Evolutionary conservation across 2,888 invertebrate species (phyloP).

Genomic region (Rotaria socialis): DNA sequence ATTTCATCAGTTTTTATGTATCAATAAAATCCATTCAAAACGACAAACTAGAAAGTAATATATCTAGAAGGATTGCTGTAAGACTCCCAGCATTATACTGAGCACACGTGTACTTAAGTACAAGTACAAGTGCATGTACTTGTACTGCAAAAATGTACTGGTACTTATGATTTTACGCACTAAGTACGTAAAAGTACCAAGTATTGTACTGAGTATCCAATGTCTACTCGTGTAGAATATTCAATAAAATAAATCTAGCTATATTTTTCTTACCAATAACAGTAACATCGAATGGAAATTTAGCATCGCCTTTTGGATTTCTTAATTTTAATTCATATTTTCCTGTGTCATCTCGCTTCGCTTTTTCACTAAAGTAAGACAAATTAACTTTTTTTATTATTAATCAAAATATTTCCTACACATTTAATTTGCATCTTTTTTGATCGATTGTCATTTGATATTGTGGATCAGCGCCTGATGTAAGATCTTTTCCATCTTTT

Average conservation of each 20-base stretch:
- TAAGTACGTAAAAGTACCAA: too few relatives aligned
- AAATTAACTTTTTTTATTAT: background rate
- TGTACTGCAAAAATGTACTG: too few relatives aligned
- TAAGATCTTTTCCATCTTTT: slow-evolving; percentile 66
- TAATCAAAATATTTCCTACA: background rate
- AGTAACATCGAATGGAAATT: slow-evolving; percentile 65
- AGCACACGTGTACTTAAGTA: too few relatives aligned
- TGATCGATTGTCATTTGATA: background rate
- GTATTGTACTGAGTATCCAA: too few relatives aligned
- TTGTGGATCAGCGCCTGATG: slow-evolving; percentile 48
- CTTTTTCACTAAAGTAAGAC: slow-evolving; percentile 65
- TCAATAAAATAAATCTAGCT: background rate
- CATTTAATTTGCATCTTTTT: background rate
- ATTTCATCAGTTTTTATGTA: too few relatives aligned
- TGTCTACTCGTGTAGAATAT: background rate
- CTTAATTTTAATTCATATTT: slow-evolving; percentile 84
- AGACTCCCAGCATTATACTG: too few relatives aligned
- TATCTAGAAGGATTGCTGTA: too few relatives aligned
- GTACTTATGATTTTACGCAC: too few relatives aligned
- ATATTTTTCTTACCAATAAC: slow-evolving; percentile 65
- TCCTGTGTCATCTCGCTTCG: slow-evolving; percentile 67
- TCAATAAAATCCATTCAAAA: too few relatives aligned
- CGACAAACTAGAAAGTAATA: too few relatives aligned
- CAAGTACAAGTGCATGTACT: too few relatives aligned
- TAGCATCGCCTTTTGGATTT: slow-evolving; percentile 76